Evolutionary conservation across 1,140 invertebrate species (phyloP).

Genomic region (Zaprionus gabonicus): DNA sequence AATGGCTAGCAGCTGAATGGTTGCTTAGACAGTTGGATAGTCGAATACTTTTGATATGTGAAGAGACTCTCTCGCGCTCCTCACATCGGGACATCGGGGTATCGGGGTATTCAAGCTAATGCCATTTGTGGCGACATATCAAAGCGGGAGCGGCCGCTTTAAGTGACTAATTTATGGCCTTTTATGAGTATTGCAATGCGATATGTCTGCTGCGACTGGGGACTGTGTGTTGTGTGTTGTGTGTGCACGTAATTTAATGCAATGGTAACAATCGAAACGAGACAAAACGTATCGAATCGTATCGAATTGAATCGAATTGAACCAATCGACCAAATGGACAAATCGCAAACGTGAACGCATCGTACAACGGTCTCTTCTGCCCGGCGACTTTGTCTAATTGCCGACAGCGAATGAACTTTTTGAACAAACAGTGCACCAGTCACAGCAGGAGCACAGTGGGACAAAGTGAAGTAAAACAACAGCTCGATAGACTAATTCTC

Average conservation of each 20-base stretch:
- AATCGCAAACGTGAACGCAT: constrained; percentile 16
- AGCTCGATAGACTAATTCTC: neutral
- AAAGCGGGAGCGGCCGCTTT: constrained; percentile 68
- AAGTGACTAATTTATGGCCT: constrained; percentile 82
- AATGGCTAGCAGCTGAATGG: neutral
- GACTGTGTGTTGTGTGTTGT: constrained; percentile 11
- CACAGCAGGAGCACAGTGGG: constrained; percentile 1
- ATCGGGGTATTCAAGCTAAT: constrained; percentile 60
- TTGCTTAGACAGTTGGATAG: constrained; percentile 10
- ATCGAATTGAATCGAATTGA: neutral
- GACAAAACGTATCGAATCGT: constrained; percentile 36
- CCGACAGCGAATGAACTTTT: constrained; percentile 16
- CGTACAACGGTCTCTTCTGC: constrained; percentile 8
- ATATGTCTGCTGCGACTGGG: constrained; percentile 21
- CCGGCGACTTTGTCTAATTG: constrained; percentile 17
- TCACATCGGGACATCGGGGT: constrained; percentile 17
- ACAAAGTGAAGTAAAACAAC: neutral
- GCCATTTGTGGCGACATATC: constrained; percentile 74
- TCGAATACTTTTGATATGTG: constrained; percentile 2
- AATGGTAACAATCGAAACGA: constrained; percentile 64
- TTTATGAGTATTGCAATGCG: constrained; percentile 66
- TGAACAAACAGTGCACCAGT: constrained; percentile 6
- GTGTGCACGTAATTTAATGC: constrained; percentile 61
- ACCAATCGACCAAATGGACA: constrained; percentile 13
- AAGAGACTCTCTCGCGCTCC: neutral